Base-by-base conservation (phyloP, 2,113 vertebrate species). In the Labrus mixtus region DNA sequence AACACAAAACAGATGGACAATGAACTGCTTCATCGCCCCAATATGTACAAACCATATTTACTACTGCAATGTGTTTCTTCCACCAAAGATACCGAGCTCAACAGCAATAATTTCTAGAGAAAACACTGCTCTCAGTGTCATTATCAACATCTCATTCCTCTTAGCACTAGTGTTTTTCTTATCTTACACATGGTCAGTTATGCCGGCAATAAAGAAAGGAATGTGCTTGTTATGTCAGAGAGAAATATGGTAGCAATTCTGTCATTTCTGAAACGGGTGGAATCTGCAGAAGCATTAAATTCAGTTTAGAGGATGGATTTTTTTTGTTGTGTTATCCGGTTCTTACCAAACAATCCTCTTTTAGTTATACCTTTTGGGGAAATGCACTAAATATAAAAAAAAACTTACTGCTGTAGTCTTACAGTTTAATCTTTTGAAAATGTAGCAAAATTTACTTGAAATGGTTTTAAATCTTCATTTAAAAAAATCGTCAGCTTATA, bases 1-100 rank as follows among this genome's bases (percentile, higher is more conserved):
- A 87, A 76, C 43, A 68, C 60, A 82, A 84, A 78, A 73, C 89
- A 88, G 81, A 87, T 88, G 86, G 84, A 81, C 78, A 75, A 87
- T 89, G 84, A 88, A 85, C 78, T 82, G 83, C 86, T 81, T 73
- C 84, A 83, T 75, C 74, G 41, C 77, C 72, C 74, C 78, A 83
- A 72, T 83, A 81, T 83, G 77, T 68, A 87, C 53, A 54, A 81
- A 83, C 53, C 86, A 78, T 86, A 86, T 87, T 88, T 60, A 77
- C 61, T 48, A 29, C 71, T 67, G 56, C 63, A 55, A 33, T 58
- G 62, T 78, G 77, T 76, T 80, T 61, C 76, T 46, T 73, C 57
- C 60, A 57, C 62, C 36, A 61, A 73, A 68, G 43, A 86, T 11
- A n/a, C 16, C 9, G 45, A 53, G 75, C 37, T 53, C 8, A 16